A percentile compares a stretch with the other conserved stretches of the same genome.
Conservation (phyloP, 2,888 invertebrate species). For the Podabrus alpinus region DNA sequence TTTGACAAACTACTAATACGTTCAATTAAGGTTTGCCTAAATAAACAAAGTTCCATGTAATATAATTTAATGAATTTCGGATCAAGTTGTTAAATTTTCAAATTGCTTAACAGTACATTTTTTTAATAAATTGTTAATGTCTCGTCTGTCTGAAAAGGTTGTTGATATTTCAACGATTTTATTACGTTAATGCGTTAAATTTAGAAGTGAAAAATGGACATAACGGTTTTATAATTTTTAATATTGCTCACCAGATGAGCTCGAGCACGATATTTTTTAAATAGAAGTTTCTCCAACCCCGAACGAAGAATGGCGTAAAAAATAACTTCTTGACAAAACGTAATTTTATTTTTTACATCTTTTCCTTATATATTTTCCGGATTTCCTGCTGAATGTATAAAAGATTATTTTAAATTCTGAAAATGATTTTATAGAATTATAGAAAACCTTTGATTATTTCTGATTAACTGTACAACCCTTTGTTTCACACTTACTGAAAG, state of each 20-base stretch:
- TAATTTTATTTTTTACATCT: neutral
- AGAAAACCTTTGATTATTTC: neutral
- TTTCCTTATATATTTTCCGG: neutral
- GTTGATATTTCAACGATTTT: neutral
- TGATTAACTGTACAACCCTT: neutral
- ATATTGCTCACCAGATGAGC: neutral
- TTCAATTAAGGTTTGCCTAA: neutral
- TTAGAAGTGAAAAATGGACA: too few species aligned
- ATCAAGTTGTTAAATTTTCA: neutral
- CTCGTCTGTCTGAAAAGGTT: neutral
- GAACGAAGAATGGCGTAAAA: neutral
- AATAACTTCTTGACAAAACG: neutral
- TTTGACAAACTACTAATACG: neutral
- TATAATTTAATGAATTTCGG: neutral
- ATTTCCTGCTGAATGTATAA: neutral
- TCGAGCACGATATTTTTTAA: neutral
- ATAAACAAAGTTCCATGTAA: neutral
- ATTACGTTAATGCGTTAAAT: neutral
- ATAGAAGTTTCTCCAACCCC: neutral
- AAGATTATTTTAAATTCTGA: neutral
- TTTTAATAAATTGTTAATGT: neutral
- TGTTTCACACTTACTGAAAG: neutral
- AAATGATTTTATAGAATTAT: neutral
- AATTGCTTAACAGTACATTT: neutral
- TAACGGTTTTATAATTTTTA: neutral